Evolutionary conservation across 2,797 vertebrate species (phyloP).

Genomic region (Emydoidea blandingii): DNA sequence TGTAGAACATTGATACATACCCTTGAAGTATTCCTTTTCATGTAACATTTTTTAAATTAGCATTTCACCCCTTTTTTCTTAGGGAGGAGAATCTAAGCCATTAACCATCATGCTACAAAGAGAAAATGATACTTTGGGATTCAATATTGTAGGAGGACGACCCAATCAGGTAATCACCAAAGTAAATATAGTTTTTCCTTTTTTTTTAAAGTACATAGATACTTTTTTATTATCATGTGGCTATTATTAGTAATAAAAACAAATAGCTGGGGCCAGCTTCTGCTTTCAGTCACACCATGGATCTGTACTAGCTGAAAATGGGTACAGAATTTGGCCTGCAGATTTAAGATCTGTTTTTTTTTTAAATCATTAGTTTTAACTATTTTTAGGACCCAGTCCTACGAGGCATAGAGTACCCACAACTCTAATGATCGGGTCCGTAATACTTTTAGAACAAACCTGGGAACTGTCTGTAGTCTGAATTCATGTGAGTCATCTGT

Average conservation of each 20-base stretch:
- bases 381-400: background rate
- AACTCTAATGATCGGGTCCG: background rate
- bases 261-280: background rate
- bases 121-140: slow-evolving; percentile 82
- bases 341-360: background rate
- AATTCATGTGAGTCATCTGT: background rate
- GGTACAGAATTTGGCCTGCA: background rate
- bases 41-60: background rate
- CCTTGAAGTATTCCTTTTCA: no score
- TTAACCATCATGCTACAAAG: slow-evolving; percentile 77
- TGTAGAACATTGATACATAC: background rate
- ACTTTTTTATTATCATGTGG: background rate
- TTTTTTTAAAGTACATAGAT: background rate
- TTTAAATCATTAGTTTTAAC: background rate
- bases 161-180: slow-evolving; percentile 76
- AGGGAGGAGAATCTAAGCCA: slow-evolving; percentile 75
- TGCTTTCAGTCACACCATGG: background rate
- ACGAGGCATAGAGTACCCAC: background rate
- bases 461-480: background rate
- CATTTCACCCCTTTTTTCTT: slow-evolving; percentile 47
- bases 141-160: slow-evolving; percentile 82
- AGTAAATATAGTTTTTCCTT: background rate
- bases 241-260: background rate
- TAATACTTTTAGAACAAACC: background rate
- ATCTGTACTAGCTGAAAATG: background rate